Evolutionary conservation across 2,113 vertebrate genomes (phyloP).

Genomic region (Loxodonta africana): DNA sequence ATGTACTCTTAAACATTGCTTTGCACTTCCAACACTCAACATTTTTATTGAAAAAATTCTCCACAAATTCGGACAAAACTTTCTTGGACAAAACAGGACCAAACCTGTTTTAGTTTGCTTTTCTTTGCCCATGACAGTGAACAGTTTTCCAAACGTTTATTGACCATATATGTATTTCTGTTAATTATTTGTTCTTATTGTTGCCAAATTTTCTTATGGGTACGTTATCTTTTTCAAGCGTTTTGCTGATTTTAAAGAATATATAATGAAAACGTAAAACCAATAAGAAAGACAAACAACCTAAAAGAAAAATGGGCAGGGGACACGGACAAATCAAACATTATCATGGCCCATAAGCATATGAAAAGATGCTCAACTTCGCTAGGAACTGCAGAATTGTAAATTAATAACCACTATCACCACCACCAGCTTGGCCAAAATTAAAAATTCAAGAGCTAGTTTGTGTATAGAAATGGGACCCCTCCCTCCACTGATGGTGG

Average conservation of each 20-base stretch:
- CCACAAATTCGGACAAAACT: neutral
- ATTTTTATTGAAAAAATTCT: neutral
- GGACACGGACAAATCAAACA: neutral
- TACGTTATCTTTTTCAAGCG: neutral
- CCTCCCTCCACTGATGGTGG: neutral
- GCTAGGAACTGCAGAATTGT: neutral
- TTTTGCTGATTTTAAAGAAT: neutral
- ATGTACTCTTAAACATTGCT: neutral
- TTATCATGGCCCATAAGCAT: neutral
- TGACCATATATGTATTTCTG: too few relatives aligned
- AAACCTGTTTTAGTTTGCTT: neutral
- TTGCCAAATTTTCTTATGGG: neutral
- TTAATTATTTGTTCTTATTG: neutral
- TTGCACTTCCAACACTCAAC: neutral
- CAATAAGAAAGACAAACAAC: neutral
- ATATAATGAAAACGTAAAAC: neutral
- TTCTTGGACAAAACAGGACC: neutral
- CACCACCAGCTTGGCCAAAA: neutral
- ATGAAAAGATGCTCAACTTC: neutral
- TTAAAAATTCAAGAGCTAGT: neutral
- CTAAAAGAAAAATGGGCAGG: neutral
- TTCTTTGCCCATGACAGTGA: too few relatives aligned
- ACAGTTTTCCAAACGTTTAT: too few relatives aligned
- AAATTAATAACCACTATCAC: slow-evolving; percentile 24
- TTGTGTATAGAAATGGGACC: neutral